phyloP scores from a whole-genome alignment of 2,113 vertebrate species.

The Pavo muticus region DNA sequence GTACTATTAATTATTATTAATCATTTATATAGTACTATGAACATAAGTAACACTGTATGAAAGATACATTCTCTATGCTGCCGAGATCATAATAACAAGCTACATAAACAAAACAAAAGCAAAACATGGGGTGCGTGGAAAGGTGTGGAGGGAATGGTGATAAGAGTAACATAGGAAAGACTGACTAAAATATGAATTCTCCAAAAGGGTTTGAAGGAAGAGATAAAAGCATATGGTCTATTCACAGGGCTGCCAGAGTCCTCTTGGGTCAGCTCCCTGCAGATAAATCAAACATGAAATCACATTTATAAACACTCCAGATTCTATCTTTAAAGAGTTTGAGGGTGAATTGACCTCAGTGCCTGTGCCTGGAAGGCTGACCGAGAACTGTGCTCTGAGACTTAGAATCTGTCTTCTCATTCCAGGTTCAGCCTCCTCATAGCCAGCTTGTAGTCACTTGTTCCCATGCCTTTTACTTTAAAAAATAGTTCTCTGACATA shows the following conservation, averaged over 20 bases:
- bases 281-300: slow-evolving; percentile 23
- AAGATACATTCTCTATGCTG: background rate
- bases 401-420: background rate
- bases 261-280: slow-evolving; percentile 46
- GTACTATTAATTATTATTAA: slow-evolving; percentile 41
- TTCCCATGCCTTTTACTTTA: background rate
- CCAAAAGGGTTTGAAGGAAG: background rate
- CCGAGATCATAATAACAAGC: background rate
- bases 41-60: background rate
- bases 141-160: background rate
- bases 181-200: background rate
- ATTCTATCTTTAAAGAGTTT: slow-evolving; percentile 37
- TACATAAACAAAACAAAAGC: slow-evolving; percentile 19
- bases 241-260: slow-evolving; percentile 14
- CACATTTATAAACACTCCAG: slow-evolving; percentile 21
- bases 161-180: background rate
- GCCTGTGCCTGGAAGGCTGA: background rate
- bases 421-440: background rate
- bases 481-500: background rate
- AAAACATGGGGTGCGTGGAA: background rate
- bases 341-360: background rate
- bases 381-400: background rate
- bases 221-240: slow-evolving; percentile 30
- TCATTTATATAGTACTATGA: background rate
- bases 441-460: background rate